Evolutionary conservation across 1,140 invertebrate genomes (phyloP), one percentile per base, ranked within the genome.

Genomic region (Drosophila tsacasi): DNA sequence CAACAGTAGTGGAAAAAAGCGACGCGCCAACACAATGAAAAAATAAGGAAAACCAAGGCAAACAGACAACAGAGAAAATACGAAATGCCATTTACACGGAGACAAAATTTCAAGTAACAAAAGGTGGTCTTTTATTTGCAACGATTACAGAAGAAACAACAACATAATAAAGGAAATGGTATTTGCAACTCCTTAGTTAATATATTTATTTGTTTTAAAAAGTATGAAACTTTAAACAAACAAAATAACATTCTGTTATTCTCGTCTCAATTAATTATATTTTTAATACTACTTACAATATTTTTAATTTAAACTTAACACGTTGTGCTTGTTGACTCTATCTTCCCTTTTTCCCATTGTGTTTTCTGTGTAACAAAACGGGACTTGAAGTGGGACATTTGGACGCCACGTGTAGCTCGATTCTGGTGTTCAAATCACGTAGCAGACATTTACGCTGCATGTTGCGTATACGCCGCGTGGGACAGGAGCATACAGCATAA

Each of bases 401-500:
- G 9, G 77, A 69, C 37, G 84, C 72, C 55, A 83, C 80, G 83
- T 87, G 83, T 77, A 40, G 47, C 60, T 58, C 49, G 42, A 63
- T 75, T 89, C 81, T 62, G 55, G 76, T 46, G 81, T 75, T 62
- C 79, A 82, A 89, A 90, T 90, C 85, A 90, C 85, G 85, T 90
- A 85, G 79, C 81, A 91, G 76, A 79, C 85, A 85, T 90, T 85
- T 78, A 74, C 64, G 75, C 64, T 79, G 78, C 75, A 85, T 57
- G 85, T 79, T 90, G 85, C 81, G 85, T 85, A 91, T 90, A 90
- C 85, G 85, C 75, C 76, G 78, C 78, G 49, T 89, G 75, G 59
- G 57, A 60, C 81, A 50, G 25, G 27, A 63, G 50, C 67, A 66
- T 72, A 76, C 52, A 44, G 42, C 63, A 78, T 68, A 84, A 67